Conservation (phyloP, 2,113 vertebrate genomes). For the Microtus pennsylvanicus region DNA sequence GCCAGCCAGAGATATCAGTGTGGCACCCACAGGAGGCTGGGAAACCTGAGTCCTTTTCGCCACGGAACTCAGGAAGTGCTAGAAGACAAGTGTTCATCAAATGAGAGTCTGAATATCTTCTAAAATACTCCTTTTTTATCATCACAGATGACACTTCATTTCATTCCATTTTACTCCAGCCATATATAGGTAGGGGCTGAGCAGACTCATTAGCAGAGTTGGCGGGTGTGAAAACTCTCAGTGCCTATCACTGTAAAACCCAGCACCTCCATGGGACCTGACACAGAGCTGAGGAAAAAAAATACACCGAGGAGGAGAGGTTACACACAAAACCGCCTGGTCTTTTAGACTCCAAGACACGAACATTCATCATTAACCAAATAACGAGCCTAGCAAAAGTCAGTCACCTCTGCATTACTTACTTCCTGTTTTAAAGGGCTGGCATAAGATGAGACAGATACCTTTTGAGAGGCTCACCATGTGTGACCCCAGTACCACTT, state of each 20-base stretch:
- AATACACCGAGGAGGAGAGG: conserved; percentile 4
- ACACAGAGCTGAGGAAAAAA: conserved; percentile 44
- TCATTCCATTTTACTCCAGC: conserved; percentile 13
- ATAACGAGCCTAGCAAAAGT: conserved; percentile 54
- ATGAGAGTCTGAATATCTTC: conserved; percentile 9
- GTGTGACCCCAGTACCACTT: not conserved
- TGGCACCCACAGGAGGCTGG: not conserved
- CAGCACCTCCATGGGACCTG: conserved; percentile 23
- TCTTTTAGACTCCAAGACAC: conserved; percentile 4
- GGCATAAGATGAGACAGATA: not conserved
- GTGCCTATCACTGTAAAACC: conserved; percentile 42
- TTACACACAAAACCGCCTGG: not conserved
- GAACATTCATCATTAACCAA: conserved; percentile 27
- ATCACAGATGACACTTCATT: conserved; percentile 28
- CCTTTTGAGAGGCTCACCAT: not conserved
- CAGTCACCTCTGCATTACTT: not conserved
- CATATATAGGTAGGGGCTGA: conserved; percentile 9
- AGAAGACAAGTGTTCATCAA: conserved; percentile 26
- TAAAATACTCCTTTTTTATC: not conserved
- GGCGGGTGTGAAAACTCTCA: conserved; percentile 62
- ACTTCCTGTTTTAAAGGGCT: not conserved
- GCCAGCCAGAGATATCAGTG: not conserved
- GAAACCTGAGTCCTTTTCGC: not conserved
- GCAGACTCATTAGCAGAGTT: conserved; percentile 52
- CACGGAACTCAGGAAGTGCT: not conserved